phyloP scores from a whole-genome alignment of 1,140 invertebrate genomes.

The Drosophila dunni region DNA sequence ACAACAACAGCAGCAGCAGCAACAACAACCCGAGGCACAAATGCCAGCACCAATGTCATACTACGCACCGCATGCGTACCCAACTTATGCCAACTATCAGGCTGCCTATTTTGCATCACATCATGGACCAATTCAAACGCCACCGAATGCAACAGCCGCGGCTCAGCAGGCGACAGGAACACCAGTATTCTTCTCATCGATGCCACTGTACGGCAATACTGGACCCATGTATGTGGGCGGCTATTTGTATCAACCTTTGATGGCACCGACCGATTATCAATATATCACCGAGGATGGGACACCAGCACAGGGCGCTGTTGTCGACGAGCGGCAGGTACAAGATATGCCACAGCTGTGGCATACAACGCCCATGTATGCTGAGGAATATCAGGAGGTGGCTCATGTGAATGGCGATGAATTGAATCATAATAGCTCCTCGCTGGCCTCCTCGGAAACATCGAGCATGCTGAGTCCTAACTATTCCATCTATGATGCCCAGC shows the following conservation, averaged over 20 bases:
- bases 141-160: conserved; percentile 59
- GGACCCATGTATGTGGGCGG: conserved; percentile 57
- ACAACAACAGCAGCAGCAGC: conserved; percentile 32
- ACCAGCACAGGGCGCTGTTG: conserved; percentile 43
- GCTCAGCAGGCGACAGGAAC: conserved; percentile 73
- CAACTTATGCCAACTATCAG: conserved; percentile 66
- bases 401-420: conserved; percentile 67
- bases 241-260: conserved; percentile 56
- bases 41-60: conserved; percentile 62
- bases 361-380: conserved; percentile 63
- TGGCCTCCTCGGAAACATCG: conserved; percentile 73
- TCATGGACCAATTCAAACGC: conserved; percentile 60
- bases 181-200: conserved; percentile 63
- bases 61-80: conserved; percentile 64
- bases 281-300: conserved; percentile 62
- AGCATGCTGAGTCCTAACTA: conserved; percentile 81
- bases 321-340: conserved; percentile 63
- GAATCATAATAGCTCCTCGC: conserved; percentile 73
- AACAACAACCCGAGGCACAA: conserved; percentile 58
- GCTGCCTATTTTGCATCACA: conserved; percentile 67
- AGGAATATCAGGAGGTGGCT: conserved; percentile 65
- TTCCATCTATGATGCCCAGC: conserved; percentile 76
- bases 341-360: conserved; percentile 71
- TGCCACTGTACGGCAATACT: conserved; percentile 51
- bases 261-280: conserved; percentile 67